These are phyloP conservation scores for Scaptomyza hsui DNA, from an alignment of 1,140 invertebrate species.

Conservation along the genomic window DNA sequence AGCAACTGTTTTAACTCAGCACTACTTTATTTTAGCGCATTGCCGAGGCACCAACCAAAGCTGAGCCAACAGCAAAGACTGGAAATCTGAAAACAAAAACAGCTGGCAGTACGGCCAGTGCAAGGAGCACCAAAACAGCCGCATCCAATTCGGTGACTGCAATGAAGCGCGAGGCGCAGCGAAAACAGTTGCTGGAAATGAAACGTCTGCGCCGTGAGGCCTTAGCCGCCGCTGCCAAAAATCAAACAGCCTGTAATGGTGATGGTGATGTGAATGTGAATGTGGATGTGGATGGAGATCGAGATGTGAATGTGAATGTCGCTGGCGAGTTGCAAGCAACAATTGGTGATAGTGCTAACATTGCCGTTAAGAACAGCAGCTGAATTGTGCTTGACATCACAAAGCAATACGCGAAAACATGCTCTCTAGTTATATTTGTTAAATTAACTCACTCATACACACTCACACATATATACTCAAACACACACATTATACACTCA, in stretches of 20 bases:
- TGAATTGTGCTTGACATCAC: constrained; percentile 38
- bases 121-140: constrained; percentile 39
- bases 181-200: constrained; percentile 92
- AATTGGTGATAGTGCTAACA: constrained; percentile 49
- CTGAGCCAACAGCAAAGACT: constrained; percentile 35
- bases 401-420: constrained; percentile 36
- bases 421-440: constrained; percentile 64
- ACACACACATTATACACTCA: constrained; percentile 36
- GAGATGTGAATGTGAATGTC: no score
- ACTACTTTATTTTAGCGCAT: constrained; percentile 25
- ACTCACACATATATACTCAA: constrained; percentile 28
- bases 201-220: constrained; percentile 86
- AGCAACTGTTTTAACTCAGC: neutral
- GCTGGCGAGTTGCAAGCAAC: constrained; percentile 68
- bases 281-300: no score
- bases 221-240: constrained; percentile 85
- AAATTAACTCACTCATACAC: constrained; percentile 49
- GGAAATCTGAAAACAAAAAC: constrained; percentile 54
- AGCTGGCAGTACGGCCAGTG: constrained; percentile 12
- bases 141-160: constrained; percentile 84
- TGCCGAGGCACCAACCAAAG: constrained; percentile 14
- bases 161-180: constrained; percentile 90
- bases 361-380: constrained; percentile 53
- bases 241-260: constrained; percentile 42
- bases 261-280: constrained; percentile 19